Evolutionary conservation across 2,888 invertebrate genomes (phyloP).

Genomic region (Limnephilus lunatus): DNA sequence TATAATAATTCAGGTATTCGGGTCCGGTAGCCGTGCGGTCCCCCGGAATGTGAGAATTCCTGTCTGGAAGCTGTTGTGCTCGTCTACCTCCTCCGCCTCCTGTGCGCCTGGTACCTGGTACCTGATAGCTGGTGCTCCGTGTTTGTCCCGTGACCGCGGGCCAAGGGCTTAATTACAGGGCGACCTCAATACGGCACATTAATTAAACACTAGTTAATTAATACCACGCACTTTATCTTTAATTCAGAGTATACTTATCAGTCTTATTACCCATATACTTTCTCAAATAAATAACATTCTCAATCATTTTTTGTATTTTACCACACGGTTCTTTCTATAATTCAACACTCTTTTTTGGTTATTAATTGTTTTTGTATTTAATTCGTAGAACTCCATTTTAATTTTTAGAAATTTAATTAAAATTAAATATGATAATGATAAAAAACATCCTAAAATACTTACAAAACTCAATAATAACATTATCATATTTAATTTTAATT

Average conservation of each 20-base stretch:
- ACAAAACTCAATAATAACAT: too few species aligned
- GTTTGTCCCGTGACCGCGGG: slow-evolving; percentile 32
- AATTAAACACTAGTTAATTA: background rate
- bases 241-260: background rate
- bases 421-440: too few species aligned
- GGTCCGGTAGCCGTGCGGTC: slow-evolving; percentile 29
- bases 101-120: background rate
- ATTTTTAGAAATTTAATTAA: too few species aligned
- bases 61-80: slow-evolving; percentile 34
- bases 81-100: background rate
- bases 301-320: too few species aligned
- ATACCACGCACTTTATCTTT: background rate
- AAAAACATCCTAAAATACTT: too few species aligned
- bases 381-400: too few species aligned
- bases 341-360: too few species aligned
- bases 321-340: too few species aligned
- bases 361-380: too few species aligned
- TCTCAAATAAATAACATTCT: too few species aligned
- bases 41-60: slow-evolving; percentile 39
- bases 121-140: background rate
- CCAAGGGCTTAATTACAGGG: slow-evolving; percentile 1
- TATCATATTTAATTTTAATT: too few species aligned
- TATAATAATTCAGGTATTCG: slow-evolving; percentile 39
- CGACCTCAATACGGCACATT: background rate
- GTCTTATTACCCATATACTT: background rate